Evolutionary conservation across 64 coral and sea anemone species (phyloP).

Genomic region (Platygyra sinensis): DNA sequence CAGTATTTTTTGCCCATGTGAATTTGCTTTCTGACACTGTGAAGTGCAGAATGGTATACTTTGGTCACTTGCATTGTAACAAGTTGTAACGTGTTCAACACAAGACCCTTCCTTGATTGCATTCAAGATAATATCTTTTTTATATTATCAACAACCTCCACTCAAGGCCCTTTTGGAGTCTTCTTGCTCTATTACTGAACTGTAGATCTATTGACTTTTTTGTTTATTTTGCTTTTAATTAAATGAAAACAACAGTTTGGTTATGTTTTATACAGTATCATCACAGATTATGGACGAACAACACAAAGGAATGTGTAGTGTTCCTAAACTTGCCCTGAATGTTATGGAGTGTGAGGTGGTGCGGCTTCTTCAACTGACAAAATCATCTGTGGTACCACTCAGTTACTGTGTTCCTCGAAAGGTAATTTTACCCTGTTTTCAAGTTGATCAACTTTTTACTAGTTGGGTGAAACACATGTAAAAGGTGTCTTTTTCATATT

Average conservation of each 20-base stretch:
- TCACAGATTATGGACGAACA: slow-evolving; percentile 72
- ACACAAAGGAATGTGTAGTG: slow-evolving; percentile 79
- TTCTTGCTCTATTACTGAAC: background rate
- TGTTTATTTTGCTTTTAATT: background rate
- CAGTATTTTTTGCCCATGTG: background rate
- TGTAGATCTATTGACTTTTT: background rate
- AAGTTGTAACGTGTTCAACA: background rate
- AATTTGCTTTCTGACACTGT: too few species aligned
- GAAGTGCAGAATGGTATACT: background rate
- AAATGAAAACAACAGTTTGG: background rate
- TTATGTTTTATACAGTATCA: slow-evolving; percentile 35
- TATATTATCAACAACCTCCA: background rate
- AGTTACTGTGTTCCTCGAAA: slow-evolving; percentile 93
- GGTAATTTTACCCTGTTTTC: slow-evolving; percentile 41
- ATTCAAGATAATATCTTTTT: background rate
- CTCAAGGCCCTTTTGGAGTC: background rate
- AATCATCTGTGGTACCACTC: slow-evolving; percentile 71
- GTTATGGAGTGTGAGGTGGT: slow-evolving; percentile 95
- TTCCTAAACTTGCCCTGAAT: slow-evolving; percentile 89
- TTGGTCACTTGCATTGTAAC: background rate
- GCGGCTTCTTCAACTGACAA: slow-evolving; percentile 86
- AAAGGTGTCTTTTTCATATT: too few species aligned
- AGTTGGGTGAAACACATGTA: too few species aligned
- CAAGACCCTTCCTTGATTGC: background rate
- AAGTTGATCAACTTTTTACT: too few species aligned